A percentile compares a stretch with the other conserved stretches of the same genome.
phyloP scores from a whole-genome alignment of 1,140 invertebrate genomes.

The Ips nitidus region DNA sequence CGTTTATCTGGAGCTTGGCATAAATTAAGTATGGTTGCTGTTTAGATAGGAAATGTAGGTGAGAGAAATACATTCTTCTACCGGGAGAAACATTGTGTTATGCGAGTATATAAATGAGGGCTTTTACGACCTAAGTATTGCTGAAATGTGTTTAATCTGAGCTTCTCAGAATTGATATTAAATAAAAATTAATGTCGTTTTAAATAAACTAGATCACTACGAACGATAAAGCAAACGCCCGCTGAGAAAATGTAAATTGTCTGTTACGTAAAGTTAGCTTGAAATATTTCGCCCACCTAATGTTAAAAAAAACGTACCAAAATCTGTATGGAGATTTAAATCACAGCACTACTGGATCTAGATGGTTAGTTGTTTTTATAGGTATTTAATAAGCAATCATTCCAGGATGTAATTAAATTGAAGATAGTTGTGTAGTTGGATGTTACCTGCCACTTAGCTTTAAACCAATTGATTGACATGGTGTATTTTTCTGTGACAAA shows the following conservation, averaged over 20 bases:
- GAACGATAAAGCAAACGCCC: conserved; percentile 7
- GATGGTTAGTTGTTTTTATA: too few relatives aligned
- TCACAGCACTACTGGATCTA: too few relatives aligned
- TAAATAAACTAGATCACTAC: conserved; percentile 11
- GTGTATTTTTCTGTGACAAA: too few relatives aligned
- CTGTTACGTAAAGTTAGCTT: conserved; percentile 5
- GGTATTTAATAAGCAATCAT: too few relatives aligned
- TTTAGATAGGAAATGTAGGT: conserved; percentile 20
- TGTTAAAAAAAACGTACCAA: background rate
- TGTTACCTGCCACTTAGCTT: too few relatives aligned
- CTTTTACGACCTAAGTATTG: too few relatives aligned
- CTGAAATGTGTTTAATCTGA: too few relatives aligned
- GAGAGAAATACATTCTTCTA: conserved; percentile 19
- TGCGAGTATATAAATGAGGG: too few relatives aligned
- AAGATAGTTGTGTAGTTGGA: too few relatives aligned
- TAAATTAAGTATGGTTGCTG: conserved; percentile 9
- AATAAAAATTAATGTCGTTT: background rate
- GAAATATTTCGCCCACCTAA: conserved; percentile 8
- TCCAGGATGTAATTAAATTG: too few relatives aligned
- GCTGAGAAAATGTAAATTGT: conserved; percentile 5
- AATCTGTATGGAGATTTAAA: background rate
- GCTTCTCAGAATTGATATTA: background rate
- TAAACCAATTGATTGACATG: too few relatives aligned
- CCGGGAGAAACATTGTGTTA: background rate
- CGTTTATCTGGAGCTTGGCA: background rate